Percentiles rank a stretch among this genome's conserved stretches.
Conservation (phyloP, 2,797 vertebrate genomes). For the Synanceia verrucosa region DNA sequence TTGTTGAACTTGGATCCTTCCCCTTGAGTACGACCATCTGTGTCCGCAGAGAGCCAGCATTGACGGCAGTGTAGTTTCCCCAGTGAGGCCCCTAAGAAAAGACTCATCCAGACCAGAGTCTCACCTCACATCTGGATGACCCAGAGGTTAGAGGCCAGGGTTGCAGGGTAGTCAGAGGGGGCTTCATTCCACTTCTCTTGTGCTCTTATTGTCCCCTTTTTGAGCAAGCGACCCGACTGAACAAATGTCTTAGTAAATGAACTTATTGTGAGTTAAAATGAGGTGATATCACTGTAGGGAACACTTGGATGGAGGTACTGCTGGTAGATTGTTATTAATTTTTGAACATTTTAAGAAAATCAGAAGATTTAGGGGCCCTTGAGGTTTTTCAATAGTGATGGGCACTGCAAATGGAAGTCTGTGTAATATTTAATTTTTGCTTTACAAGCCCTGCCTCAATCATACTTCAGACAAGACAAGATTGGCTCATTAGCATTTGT, state of each 20-base stretch:
- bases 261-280: slow-evolving; percentile 1
- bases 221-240: slow-evolving; percentile 1
- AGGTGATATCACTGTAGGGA: neutral
- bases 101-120: slow-evolving; percentile 59
- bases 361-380: neutral
- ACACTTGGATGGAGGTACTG: neutral
- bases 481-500: slow-evolving; percentile 7
- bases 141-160: slow-evolving; percentile 58
- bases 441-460: neutral
- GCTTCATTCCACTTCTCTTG: slow-evolving; percentile 47
- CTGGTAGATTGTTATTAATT: neutral
- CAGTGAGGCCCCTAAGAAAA: slow-evolving; percentile 71
- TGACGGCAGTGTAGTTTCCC: slow-evolving; percentile 68
- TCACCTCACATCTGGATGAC: slow-evolving; percentile 78
- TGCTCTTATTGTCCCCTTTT: slow-evolving; percentile 36
- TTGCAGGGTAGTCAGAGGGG: slow-evolving; percentile 36
- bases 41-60: slow-evolving; percentile 63
- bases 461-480: neutral
- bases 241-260: neutral
- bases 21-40: slow-evolving; percentile 70
- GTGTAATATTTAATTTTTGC: slow-evolving; percentile 5
- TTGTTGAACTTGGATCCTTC: slow-evolving; percentile 65
- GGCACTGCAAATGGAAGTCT: neutral
- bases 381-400: neutral
- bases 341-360: slow-evolving; percentile 14